These are phyloP conservation scores for Tetragonula carbonaria DNA, from an alignment of 2,888 invertebrate genomes.

Conservation along the genomic window DNA sequence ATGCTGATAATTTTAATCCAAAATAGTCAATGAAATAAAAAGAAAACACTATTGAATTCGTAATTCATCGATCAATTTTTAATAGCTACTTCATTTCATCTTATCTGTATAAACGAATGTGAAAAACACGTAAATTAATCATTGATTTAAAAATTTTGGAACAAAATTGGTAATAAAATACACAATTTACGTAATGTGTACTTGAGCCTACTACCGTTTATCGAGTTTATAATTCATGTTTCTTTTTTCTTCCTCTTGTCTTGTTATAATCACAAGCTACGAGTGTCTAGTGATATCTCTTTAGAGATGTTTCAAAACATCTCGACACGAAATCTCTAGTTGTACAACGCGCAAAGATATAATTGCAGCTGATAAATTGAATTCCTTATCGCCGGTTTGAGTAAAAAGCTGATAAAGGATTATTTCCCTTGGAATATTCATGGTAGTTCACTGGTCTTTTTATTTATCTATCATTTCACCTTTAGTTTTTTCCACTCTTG, in stretches of 20 bases:
- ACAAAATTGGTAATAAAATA: no score
- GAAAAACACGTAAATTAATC: not conserved
- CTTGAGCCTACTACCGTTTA: not conserved
- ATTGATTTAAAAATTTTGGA: not conserved
- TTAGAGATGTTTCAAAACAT: not conserved
- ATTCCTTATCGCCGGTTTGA: slow-evolving; percentile 3
- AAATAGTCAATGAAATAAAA: no score
- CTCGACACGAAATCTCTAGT: slow-evolving; percentile 19
- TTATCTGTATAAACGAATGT: not conserved
- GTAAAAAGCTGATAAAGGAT: slow-evolving; percentile 20
- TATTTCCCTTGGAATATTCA: slow-evolving; percentile 20
- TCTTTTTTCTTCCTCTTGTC: not conserved
- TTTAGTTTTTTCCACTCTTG: not conserved
- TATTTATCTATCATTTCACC: not conserved
- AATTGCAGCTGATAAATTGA: slow-evolving; percentile 42
- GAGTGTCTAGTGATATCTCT: not conserved
- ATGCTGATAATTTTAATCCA: no score
- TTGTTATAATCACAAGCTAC: not conserved
- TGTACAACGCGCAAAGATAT: slow-evolving; percentile 4
- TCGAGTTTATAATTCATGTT: not conserved
- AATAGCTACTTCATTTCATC: not conserved
- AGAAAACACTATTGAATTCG: no score
- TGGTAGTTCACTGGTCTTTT: not conserved
- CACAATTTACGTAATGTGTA: no score
- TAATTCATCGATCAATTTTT: no score